These are phyloP conservation scores for Mellivora capensis DNA, from an alignment of 2,113 vertebrate species.

Conservation along the genomic window DNA sequence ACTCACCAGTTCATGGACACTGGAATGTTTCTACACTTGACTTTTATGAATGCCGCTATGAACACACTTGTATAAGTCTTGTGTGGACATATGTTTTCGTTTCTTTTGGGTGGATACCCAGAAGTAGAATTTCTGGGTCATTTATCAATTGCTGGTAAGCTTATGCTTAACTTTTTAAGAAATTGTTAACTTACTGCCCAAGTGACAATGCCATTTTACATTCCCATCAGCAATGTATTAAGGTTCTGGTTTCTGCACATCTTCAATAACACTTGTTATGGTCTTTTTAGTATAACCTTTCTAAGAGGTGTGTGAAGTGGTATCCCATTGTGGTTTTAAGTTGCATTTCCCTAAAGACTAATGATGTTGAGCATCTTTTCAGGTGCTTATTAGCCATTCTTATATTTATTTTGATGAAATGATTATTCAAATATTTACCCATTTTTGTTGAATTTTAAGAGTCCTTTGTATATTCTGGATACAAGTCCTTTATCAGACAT, in stretches of 20 bases:
- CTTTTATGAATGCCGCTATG: neutral
- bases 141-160: neutral
- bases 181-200: conserved; percentile 7
- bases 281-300: neutral
- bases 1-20: neutral
- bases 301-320: neutral
- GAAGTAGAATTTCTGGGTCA: neutral
- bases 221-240: neutral
- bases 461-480: conserved; percentile 2
- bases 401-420: neutral
- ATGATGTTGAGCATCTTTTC: neutral
- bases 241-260: neutral
- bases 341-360: neutral
- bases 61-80: neutral
- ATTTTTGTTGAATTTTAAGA: neutral
- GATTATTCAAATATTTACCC: neutral
- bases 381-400: neutral
- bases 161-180: conserved; percentile 17
- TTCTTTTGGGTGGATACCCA: neutral
- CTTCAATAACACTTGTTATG: neutral
- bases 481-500: neutral
- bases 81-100: neutral
- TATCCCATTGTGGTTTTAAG: neutral
- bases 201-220: neutral
- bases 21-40: neutral